Conservation (phyloP, 2,888 invertebrate species). For the Protonemura montana region DNA sequence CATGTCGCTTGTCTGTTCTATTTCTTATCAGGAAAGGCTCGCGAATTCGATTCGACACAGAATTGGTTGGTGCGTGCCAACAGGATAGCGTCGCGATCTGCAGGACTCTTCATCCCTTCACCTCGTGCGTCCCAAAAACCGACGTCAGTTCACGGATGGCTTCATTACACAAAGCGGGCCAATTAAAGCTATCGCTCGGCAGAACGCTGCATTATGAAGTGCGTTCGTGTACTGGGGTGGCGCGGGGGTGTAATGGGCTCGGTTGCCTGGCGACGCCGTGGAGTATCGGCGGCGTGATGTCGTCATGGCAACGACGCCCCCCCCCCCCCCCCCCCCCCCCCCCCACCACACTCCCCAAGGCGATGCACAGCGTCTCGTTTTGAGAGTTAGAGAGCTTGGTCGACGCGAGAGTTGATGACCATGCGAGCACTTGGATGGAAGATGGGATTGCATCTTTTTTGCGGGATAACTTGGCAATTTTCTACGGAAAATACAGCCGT, state of each 20-base stretch:
- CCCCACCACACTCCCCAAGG: neutral
- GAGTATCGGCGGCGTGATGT: slow-evolving; percentile 3
- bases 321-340: neutral
- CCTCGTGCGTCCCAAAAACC: neutral
- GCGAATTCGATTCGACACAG: no score
- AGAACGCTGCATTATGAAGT: neutral
- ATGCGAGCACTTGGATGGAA: no score
- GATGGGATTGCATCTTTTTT: no score
- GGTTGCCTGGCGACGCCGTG: neutral
- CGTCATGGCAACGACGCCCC: neutral
- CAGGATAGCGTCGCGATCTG: no score
- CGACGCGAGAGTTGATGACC: neutral
- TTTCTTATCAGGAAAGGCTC: no score
- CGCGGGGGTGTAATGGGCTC: slow-evolving; percentile 1
- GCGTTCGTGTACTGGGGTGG: neutral
- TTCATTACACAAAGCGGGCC: neutral
- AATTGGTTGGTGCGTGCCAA: no score
- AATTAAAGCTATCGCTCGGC: neutral
- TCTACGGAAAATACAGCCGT: no score
- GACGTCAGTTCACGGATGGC: neutral
- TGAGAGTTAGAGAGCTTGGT: neutral
- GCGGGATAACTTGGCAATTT: no score
- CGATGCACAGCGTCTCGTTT: neutral
- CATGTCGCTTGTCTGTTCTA: no score
- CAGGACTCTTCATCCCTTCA: neutral